Evolutionary conservation across 2,797 vertebrate genomes (phyloP).

Genomic region (Thamnophis elegans): DNA sequence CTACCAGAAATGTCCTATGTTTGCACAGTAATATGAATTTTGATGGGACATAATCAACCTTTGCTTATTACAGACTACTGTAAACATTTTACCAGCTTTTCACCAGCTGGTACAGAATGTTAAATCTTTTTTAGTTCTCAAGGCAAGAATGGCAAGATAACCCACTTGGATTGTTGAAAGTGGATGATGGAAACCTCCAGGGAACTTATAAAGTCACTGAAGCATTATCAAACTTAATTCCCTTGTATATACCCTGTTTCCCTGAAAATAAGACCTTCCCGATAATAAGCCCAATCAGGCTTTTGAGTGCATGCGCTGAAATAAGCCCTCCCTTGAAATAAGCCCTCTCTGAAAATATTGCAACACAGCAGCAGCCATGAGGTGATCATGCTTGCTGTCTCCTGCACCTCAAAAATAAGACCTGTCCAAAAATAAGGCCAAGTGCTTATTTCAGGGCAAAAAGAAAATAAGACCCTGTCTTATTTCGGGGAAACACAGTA

Average conservation of each 20-base stretch:
- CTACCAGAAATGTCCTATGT: conserved; percentile 53
- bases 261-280: no score
- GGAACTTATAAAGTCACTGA: conserved; percentile 15
- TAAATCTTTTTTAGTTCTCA: conserved; percentile 9
- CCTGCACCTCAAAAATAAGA: no score
- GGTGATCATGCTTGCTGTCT: no score
- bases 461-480: no score
- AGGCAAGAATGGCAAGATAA: conserved; percentile 31
- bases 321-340: no score
- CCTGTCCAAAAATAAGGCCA: no score
- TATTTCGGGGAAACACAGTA: no score
- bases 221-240: conserved; percentile 24
- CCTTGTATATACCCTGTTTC: background rate
- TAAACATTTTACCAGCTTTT: conserved; percentile 46
- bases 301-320: no score
- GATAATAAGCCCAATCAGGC: no score
- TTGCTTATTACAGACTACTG: conserved; percentile 50
- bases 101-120: conserved; percentile 34
- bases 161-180: conserved; percentile 40
- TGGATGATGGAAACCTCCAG: conserved; percentile 24
- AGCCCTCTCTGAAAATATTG: no score
- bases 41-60: conserved; percentile 46
- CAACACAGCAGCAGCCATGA: no score
- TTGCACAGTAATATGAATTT: conserved; percentile 50
- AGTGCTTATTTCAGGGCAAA: no score